Percentiles rank a stretch among this genome's conserved stretches.
Evolutionary conservation across 2,113 vertebrate genomes (phyloP).

Genomic region (Melanocharis versteri): DNA sequence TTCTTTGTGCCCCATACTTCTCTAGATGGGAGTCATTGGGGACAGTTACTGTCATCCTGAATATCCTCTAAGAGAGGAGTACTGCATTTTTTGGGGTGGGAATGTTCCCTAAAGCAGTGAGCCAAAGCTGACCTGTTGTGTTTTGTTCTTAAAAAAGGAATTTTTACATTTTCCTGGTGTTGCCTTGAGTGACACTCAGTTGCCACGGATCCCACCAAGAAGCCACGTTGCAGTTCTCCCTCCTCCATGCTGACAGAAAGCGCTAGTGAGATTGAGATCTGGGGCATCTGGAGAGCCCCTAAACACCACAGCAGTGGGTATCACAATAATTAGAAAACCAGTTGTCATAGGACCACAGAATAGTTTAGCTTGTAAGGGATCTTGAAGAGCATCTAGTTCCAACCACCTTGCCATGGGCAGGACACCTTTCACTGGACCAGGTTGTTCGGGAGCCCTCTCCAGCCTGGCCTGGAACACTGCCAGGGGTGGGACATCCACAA

Average conservation of each 20-base stretch:
- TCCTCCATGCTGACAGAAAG: not conserved
- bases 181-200: too few species aligned
- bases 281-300: not conserved
- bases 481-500: not conserved
- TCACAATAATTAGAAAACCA: too few species aligned
- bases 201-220: too few species aligned
- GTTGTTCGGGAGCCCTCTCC: not conserved
- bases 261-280: not conserved
- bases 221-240: not conserved
- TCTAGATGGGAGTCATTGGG: too few species aligned
- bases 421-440: not conserved
- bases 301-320: too few species aligned
- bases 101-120: not conserved
- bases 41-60: not conserved
- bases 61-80: not conserved
- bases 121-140: not conserved
- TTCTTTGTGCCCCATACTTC: not conserved
- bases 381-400: too few species aligned
- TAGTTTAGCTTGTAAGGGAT: not conserved
- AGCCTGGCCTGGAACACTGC: not conserved
- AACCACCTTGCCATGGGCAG: not conserved
- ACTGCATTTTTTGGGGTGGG: rapidly evolving
- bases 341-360: not conserved
- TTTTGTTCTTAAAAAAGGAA: not conserved
- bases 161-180: rapidly evolving